Evolutionary conservation across 2,113 vertebrate species (phyloP), one percentile per base, ranked within the genome.

Genomic region (Dipodomys spectabilis): DNA sequence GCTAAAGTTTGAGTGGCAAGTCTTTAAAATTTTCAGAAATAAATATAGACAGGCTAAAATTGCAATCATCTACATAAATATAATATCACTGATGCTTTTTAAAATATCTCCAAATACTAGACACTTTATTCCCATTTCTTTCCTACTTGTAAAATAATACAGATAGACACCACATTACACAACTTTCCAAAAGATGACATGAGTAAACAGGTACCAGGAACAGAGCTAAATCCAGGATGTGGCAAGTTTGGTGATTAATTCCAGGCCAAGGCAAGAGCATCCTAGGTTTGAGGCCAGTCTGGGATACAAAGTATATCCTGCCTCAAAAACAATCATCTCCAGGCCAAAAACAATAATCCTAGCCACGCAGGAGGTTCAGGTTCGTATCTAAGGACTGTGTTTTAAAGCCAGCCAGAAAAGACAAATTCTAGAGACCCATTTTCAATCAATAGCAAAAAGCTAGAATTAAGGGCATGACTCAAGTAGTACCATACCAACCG

Each of bases 101-200:
- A 67, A 27, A 86, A 64, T 82, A 78, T 73, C 28, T n/a, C 30
- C 39, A 71, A 86, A 81, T 32, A 60, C 3, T 72, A 15, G 35
- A 78, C 25, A 72, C 57, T 32, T 53, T 72, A 88, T 23, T 72
- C 13, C n/a, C 65, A 64, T 9, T 73, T 83, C 35, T 65, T 81
- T 49, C 71, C 44, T 93, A 69, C 28, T 65, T 90, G 23, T 65
- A 92, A 89, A 69, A 82, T 71, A 87, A 62, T 67, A 67, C 23
- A 11, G 65, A 87, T 4, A 89, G 44, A 25, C 69, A 60, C 27
- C 32, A 71, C 69, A 82, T 49, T 72, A 83, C 16, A 71, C 12
- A 69, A 79, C 39, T 93, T 35, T 84, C 85, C 77, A 32, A 65
- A 88, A 92, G 45, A n/a, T 77, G 39, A 20, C 45, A 93, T 45